Evolutionary conservation across 2,888 invertebrate genomes (phyloP).

Genomic region (Dorcus hopei): DNA sequence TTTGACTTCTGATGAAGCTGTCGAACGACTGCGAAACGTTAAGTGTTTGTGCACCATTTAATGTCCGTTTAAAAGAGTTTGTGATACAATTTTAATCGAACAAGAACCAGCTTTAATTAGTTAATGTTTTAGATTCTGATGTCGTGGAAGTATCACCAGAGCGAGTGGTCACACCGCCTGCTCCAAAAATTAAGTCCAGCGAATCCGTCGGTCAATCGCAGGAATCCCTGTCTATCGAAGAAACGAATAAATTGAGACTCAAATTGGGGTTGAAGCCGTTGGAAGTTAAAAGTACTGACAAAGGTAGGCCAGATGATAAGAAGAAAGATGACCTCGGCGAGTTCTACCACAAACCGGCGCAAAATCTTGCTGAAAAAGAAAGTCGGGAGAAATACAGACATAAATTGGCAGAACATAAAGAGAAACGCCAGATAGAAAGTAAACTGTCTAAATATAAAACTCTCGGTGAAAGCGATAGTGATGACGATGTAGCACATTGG

Average conservation of each 20-base stretch:
- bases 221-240: slow-evolving; percentile 72
- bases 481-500: slow-evolving; percentile 78
- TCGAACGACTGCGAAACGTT: no score
- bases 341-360: slow-evolving; percentile 83
- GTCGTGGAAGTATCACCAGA: slow-evolving; percentile 41
- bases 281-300: slow-evolving; percentile 58
- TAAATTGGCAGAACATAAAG: slow-evolving; percentile 71
- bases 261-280: slow-evolving; percentile 93
- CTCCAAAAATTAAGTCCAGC: slow-evolving; percentile 39
- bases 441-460: slow-evolving; percentile 60
- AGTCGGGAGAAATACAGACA: slow-evolving; percentile 79
- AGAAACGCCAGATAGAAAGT: slow-evolving; percentile 73
- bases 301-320: slow-evolving; percentile 54
- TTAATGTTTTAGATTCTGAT: slow-evolving; percentile 37
- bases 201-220: slow-evolving; percentile 46
- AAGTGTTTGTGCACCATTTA: no score
- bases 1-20: no score
- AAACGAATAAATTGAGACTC: slow-evolving; percentile 85
- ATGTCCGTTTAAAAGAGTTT: no score
- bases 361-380: slow-evolving; percentile 69
- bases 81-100: no score
- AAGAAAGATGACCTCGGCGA: slow-evolving; percentile 64
- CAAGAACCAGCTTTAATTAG: no score
- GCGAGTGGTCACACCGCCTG: slow-evolving; percentile 35
- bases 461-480: slow-evolving; percentile 72